Conservation (phyloP, 30 jellyfish, hydroid and myxozoan genomes). For the Aurelia aurita region DNA sequence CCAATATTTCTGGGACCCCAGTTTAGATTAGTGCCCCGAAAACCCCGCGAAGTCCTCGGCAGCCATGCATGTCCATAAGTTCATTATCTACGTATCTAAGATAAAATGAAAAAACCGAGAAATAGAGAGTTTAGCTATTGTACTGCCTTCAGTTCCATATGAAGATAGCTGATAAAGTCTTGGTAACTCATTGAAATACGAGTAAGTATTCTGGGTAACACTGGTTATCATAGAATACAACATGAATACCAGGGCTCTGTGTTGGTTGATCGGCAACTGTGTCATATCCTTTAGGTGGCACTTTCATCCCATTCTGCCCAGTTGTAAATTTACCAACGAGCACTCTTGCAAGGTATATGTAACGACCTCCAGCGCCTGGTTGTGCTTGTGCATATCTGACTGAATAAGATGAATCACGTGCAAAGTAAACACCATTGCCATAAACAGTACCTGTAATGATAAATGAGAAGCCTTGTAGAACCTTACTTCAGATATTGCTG, state of each 20-base stretch:
- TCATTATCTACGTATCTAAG: too few relatives aligned
- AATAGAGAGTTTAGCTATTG: too few relatives aligned
- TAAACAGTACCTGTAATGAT: constrained; percentile 40
- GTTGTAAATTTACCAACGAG: constrained; percentile 33
- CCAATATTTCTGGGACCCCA: too few relatives aligned
- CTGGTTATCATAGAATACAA: constrained; percentile 61
- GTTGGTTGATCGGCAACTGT: constrained; percentile 40
- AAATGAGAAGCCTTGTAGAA: too few relatives aligned
- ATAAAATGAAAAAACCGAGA: too few relatives aligned
- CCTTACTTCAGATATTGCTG: too few relatives aligned
- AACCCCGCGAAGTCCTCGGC: too few relatives aligned
- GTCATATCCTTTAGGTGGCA: constrained; percentile 44
- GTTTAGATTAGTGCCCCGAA: too few relatives aligned
- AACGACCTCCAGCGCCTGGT: neutral
- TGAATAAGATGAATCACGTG: constrained; percentile 51
- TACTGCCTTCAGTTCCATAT: too few relatives aligned
- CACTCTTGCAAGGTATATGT: constrained; percentile 62
- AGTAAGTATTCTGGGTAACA: constrained; percentile 66
- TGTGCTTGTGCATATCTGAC: constrained; percentile 19
- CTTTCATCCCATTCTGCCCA: constrained; percentile 49
- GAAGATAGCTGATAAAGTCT: too few relatives aligned
- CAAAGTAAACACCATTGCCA: constrained; percentile 73
- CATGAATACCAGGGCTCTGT: constrained; percentile 58
- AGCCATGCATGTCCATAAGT: too few relatives aligned
- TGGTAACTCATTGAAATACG: too few relatives aligned